Conservation (phyloP, 2,888 invertebrate species). For the Corbicula japonica region DNA sequence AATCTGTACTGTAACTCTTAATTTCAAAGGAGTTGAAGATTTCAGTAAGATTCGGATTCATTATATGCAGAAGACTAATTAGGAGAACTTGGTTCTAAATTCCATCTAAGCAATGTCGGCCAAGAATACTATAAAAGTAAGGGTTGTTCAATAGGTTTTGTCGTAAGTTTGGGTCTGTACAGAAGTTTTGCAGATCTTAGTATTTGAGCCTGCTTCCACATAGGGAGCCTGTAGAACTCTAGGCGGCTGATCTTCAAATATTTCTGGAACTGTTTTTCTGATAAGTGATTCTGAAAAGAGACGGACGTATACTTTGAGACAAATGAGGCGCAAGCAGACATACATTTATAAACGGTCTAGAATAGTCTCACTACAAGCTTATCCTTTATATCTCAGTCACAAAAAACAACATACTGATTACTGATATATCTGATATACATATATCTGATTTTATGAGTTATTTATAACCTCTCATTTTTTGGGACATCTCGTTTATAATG, state of each 20-base stretch:
- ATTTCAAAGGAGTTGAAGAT: too few relatives aligned
- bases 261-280: slow-evolving; percentile 57
- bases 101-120: too few relatives aligned
- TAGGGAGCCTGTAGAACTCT: slow-evolving; percentile 55
- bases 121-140: too few relatives aligned
- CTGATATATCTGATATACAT: neutral
- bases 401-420: neutral
- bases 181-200: slow-evolving; percentile 53
- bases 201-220: slow-evolving; percentile 63
- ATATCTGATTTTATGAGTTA: neutral
- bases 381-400: neutral
- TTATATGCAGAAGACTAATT: too few relatives aligned
- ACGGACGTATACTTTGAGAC: neutral
- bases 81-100: too few relatives aligned
- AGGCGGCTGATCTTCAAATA: slow-evolving; percentile 43
- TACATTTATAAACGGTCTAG: neutral
- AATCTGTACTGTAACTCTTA: too few relatives aligned
- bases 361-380: neutral
- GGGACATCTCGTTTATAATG: too few relatives aligned
- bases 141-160: too few relatives aligned
- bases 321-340: neutral
- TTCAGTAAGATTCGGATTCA: too few relatives aligned
- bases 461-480: neutral
- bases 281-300: slow-evolving; percentile 50
- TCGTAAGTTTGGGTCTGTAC: slow-evolving; percentile 36